Evolutionary conservation across 1,140 invertebrate genomes (phyloP).

Genomic region (Dinothrombium tinctorium): DNA sequence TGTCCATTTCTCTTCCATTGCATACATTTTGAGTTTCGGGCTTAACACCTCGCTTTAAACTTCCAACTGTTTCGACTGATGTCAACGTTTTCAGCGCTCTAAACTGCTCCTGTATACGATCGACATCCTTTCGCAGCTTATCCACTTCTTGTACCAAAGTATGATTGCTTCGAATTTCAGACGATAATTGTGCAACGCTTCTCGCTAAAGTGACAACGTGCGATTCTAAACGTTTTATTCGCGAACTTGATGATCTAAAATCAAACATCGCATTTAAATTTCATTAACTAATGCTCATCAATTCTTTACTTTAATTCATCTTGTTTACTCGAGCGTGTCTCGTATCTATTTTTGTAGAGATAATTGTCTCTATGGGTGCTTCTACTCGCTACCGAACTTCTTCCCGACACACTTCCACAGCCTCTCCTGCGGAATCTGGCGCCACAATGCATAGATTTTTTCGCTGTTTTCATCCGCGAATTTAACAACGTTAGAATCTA

Average conservation of each 20-base stretch:
- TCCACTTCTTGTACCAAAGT: conserved; percentile 73
- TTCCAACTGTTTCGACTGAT: conserved; percentile 2
- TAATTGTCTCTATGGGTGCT: no score
- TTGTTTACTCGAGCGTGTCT: neutral
- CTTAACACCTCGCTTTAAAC: neutral
- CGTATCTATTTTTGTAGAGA: conserved; percentile 1
- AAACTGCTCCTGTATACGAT: conserved; percentile 39
- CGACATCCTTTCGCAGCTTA: conserved; percentile 53
- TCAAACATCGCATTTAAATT: neutral
- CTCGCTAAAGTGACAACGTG: conserved; percentile 73
- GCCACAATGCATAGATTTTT: conserved; percentile 5
- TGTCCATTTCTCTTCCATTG: neutral
- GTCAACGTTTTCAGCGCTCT: conserved; percentile 12
- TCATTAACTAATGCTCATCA: neutral
- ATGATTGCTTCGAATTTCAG: conserved; percentile 73
- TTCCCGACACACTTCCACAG: conserved; percentile 3
- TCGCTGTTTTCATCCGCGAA: neutral
- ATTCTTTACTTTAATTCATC: neutral
- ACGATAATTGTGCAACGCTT: conserved; percentile 73
- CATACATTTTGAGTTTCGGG: neutral
- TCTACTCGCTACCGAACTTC: conserved; percentile 10
- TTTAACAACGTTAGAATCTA: conserved; percentile 5
- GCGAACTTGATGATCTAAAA: conserved; percentile 48
- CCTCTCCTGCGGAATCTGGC: conserved; percentile 4
- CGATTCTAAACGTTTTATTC: conserved; percentile 67